phyloP scores from a whole-genome alignment of 2,888 invertebrate genomes.

The Cremastinae sp. region DNA sequence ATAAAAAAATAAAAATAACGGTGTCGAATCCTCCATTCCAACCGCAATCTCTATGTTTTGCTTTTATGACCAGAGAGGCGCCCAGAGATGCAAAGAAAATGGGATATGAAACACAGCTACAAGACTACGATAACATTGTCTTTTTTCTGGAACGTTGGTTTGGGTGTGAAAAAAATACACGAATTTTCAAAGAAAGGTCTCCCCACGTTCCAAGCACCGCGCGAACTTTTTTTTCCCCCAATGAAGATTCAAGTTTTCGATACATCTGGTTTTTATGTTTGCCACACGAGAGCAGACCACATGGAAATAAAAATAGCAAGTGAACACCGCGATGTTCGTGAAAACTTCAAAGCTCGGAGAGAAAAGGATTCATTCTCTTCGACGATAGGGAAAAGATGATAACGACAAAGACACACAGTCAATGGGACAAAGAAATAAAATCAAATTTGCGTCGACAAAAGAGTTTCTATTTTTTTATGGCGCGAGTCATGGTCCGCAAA shows the following conservation, averaged over 20 bases:
- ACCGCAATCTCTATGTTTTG: conserved; percentile 51
- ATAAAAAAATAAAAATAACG: too few relatives aligned
- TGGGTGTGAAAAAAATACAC: conserved; percentile 19
- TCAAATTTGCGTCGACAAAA: conserved; percentile 4
- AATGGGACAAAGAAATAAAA: neutral
- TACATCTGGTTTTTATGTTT: conserved; percentile 1
- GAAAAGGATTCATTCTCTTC: conserved; percentile 1
- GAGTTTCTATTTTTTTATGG: neutral
- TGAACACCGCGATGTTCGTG: neutral
- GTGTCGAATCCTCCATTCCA: neutral
- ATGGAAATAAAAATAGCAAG: neutral
- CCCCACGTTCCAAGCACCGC: neutral
- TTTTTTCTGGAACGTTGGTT: conserved; percentile 20
- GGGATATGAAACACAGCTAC: conserved; percentile 30
- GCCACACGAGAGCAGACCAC: neutral
- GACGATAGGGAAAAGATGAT: conserved; percentile 6
- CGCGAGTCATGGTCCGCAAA: neutral
- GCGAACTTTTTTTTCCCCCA: conserved; percentile 3
- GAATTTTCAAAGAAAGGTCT: conserved; percentile 31
- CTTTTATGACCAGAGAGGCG: conserved; percentile 49
- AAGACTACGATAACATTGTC: conserved; percentile 58
- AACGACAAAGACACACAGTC: neutral
- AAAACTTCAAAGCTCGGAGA: conserved; percentile 26
- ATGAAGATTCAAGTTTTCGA: conserved; percentile 30
- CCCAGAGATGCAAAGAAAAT: conserved; percentile 42